Base-by-base conservation (phyloP, 2,113 vertebrate genomes). In the Bufo bufo region DNA sequence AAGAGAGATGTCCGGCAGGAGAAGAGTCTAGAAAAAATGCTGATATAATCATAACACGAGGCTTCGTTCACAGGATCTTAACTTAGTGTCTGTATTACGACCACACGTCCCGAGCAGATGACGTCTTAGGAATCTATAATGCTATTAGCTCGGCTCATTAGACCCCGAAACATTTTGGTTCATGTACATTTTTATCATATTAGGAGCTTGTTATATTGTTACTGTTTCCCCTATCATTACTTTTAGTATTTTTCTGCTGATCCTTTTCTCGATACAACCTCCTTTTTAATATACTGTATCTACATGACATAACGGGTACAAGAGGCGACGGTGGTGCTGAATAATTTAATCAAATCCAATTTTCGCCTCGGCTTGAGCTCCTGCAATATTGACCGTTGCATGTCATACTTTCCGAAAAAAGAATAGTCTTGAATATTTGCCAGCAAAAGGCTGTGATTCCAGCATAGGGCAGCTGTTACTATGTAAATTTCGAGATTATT, bases 401-500 rank as follows among this genome's bases (percentile, higher is more conserved):
- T 1, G 54, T 45, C 52, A 23, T 23, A n/a, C 20, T 23, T 65
- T 78, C 43, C 54, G 12, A 49, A 23, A 23, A 23, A 23, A 17
- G 20, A 14, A 75, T 17, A 74, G 2, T 61, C 33, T 12, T 61
- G 13, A 58, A 43, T 43, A 19, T 43, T 17, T 4, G 14, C 14
- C 47, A 20, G 20, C 50, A 9, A 56, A 69, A 23, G 12, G 7
- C 43, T 52, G 16, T 20, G n/a, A 63, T 87, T 54, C 65, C 7
- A 14, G 23, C 33, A 50, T 75, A 75, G 6, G 33, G 33, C 14
- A 12, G 23, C 77, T 75, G 45, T 87, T 72, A 58, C 66, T 17
- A 56, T 75, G 20, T 75, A 82, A 75, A 63, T 66, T 66, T 19
- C 17, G 17, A 63, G 66, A 49, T 82, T 87, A 11, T 79, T 74